Evolutionary conservation across 2,113 vertebrate species (phyloP).

Genomic region (Abramis brama): DNA sequence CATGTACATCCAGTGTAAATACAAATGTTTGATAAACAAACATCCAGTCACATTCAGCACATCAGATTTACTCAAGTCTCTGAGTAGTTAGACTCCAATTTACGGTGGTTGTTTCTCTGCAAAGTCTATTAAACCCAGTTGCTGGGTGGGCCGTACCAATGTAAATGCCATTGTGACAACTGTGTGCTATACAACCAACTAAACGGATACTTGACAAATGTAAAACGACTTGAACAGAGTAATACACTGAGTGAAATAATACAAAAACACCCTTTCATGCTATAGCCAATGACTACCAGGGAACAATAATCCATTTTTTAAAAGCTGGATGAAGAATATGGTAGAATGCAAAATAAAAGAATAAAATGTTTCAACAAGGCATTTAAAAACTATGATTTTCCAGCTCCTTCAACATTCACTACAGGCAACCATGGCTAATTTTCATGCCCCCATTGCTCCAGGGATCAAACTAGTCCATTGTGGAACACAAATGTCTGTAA

Average conservation of each 20-base stretch:
- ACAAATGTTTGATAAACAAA: slow-evolving; percentile 34
- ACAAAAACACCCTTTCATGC: slow-evolving; percentile 15
- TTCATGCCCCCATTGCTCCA: slow-evolving; percentile 57
- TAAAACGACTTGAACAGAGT: neutral
- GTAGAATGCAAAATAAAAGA: slow-evolving; percentile 25
- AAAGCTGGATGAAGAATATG: neutral
- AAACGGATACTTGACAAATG: neutral
- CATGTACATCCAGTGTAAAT: slow-evolving; percentile 33
- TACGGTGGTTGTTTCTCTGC: neutral
- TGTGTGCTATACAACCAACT: neutral
- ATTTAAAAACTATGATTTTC: neutral
- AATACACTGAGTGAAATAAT: neutral
- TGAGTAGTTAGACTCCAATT: neutral
- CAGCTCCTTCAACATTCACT: slow-evolving; percentile 12
- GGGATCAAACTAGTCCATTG: slow-evolving; percentile 55
- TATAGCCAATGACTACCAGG: neutral
- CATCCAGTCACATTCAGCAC: slow-evolving; percentile 24
- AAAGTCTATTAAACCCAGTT: neutral
- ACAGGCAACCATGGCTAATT: slow-evolving; percentile 43
- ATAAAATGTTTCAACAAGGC: slow-evolving; percentile 3
- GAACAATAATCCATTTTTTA: neutral
- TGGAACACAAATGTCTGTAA: slow-evolving; percentile 44
- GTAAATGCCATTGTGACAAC: neutral
- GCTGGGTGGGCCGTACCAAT: neutral
- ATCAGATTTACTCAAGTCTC: neutral